Evolutionary conservation across 2,797 vertebrate species (phyloP).

Genomic region (Oreochromis mossambicus): DNA sequence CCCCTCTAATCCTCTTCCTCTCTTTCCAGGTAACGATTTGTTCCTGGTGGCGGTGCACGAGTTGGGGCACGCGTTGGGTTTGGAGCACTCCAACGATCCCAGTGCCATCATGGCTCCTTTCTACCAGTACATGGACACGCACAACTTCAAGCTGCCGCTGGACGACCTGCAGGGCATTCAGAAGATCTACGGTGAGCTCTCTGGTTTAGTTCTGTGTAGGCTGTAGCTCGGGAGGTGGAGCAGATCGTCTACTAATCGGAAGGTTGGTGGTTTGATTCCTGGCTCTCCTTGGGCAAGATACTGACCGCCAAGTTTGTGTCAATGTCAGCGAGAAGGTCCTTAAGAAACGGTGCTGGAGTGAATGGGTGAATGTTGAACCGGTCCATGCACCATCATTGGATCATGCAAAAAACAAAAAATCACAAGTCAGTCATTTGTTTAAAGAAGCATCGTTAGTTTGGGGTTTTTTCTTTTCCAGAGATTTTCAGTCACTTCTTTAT

Average conservation of each 20-base stretch:
- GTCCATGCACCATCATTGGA: neutral
- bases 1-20: too few species aligned
- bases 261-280: neutral
- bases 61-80: slow-evolving; percentile 89
- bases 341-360: neutral
- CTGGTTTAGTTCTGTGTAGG: neutral
- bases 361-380: neutral
- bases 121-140: slow-evolving; percentile 99
- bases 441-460: fast-evolving
- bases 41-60: slow-evolving; percentile 97
- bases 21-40: slow-evolving; percentile 86
- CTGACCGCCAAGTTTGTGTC: neutral
- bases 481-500: neutral
- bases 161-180: slow-evolving; percentile 97
- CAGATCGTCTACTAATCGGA: neutral
- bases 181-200: slow-evolving; percentile 88
- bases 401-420: neutral
- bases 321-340: neutral
- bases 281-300: neutral
- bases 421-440: neutral
- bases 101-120: slow-evolving; percentile 98
- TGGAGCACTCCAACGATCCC: slow-evolving; percentile 96
- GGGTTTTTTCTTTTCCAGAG: fast-evolving
- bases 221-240: neutral
- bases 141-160: slow-evolving; percentile 96